Evolutionary conservation across 2,888 invertebrate genomes (phyloP).

Genomic region (Cybosia mesomella): DNA sequence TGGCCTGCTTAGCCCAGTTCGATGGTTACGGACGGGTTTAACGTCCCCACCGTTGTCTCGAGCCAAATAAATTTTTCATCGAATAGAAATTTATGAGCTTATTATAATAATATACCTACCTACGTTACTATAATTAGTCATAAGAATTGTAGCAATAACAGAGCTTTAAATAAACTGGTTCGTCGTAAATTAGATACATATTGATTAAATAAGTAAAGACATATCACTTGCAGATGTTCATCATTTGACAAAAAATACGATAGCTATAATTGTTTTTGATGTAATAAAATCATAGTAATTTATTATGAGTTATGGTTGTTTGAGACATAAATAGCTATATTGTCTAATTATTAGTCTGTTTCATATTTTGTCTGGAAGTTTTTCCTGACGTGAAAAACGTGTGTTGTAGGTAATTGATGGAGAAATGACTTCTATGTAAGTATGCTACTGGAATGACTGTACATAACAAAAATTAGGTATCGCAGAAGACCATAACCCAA

Average conservation of each 20-base stretch:
- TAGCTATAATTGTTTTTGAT: not conserved
- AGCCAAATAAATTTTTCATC: slow-evolving; percentile 44
- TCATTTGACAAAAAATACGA: not conserved
- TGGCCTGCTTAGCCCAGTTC: slow-evolving; percentile 22
- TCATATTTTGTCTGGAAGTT: not conserved
- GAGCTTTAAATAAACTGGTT: slow-evolving; percentile 10
- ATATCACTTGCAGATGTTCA: slow-evolving; percentile 1
- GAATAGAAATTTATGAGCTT: slow-evolving; percentile 38
- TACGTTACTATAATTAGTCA: slow-evolving; percentile 29
- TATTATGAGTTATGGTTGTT: not conserved
- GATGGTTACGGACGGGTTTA: slow-evolving; percentile 13
- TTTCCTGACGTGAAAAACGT: not conserved
- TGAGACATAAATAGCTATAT: not conserved
- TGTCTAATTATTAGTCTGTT: not conserved
- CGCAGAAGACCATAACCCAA: no score
- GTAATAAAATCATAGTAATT: not conserved
- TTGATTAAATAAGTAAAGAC: not conserved
- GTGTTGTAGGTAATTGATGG: not conserved
- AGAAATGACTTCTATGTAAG: not conserved
- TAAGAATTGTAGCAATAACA: slow-evolving; percentile 9
- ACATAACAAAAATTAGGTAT: no score
- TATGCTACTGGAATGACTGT: no score
- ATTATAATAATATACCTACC: slow-evolving; percentile 37
- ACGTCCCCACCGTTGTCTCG: slow-evolving; percentile 28
- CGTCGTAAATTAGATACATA: not conserved